Evolutionary conservation across 2,888 invertebrate genomes (phyloP), one percentile per base, ranked within the genome.

Genomic region (Tyria jacobaeae): DNA sequence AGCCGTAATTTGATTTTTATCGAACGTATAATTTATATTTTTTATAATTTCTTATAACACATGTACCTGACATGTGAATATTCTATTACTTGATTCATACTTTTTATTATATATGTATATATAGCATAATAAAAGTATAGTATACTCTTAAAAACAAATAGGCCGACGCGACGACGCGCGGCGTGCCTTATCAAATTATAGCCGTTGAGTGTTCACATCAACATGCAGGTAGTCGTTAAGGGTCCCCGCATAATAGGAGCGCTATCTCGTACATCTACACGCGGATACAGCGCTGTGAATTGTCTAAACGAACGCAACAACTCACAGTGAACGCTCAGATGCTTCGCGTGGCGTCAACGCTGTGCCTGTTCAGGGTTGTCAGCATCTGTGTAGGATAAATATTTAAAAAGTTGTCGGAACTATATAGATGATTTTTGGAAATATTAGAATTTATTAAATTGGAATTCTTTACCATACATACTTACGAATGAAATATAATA

Each of bases 221-320:
- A 73, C 82, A 80, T 82, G 82, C 82, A 83, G 83, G 82, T 80
- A 81, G 83, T 86, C 82, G 86, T 87, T 84, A 87, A 83, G 85
- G 87, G 81, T 73, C 78, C 81, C 85, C 85, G 81, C 84, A 86
- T 86, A 88, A 89, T 87, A 79, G 83, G 73, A 70, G 82, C 83
- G 82, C 82, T 92, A 92, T 90, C 90, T 82, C 74, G 73, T 81
- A 80, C 85, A 90, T 90, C 90, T 87, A 87, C 86, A 83, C 73
- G 67, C 76, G 70, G 79, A 84, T 84, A 85, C 85, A 84, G 82
- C 83, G 73, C 82, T 87, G 89, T 88, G 89, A 88, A 90, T 89
- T 88, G 90, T 90, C 87, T 86, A 89, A 89, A 89, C 85, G 91
- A 89, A 89, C 88, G 87, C 87, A 88, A 87, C 89, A 88, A 87